Percentiles rank a stretch among this genome's conserved stretches.
These are phyloP conservation scores for Calephelis nemesis DNA, from an alignment of 1,140 invertebrate genomes.

Conservation along the genomic window DNA sequence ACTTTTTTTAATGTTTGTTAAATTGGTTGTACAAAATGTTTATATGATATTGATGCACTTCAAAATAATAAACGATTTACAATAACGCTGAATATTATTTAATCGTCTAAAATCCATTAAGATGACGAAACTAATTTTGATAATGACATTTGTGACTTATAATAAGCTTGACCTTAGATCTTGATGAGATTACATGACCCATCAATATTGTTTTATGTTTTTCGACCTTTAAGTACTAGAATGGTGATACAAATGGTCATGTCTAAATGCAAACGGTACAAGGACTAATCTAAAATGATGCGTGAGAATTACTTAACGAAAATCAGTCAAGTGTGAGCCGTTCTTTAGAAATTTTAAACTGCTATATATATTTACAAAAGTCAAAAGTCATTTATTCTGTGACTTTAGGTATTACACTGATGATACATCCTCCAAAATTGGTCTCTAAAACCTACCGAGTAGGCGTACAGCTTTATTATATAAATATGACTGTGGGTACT, in stretches of 20 bases:
- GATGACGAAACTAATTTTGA: not conserved
- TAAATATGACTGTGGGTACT: no score
- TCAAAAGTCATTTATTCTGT: no score
- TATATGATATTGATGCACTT: no score
- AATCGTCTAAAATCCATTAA: not conserved
- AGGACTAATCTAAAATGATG: constrained; percentile 25
- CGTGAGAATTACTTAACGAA: constrained; percentile 14
- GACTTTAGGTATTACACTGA: no score
- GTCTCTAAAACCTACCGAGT: no score
- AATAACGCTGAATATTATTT: not conserved
- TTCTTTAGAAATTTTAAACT: no score
- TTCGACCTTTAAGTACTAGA: constrained; percentile 1
- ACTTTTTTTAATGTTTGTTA: no score
- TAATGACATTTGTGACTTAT: not conserved
- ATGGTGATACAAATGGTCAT: constrained; percentile 15
- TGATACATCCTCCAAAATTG: no score
- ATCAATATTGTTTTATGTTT: constrained; percentile 10
- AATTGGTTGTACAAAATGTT: no score
- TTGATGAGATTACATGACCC: constrained; percentile 1
- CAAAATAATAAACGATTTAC: not conserved
- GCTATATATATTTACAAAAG: no score
- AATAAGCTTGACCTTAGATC: constrained; percentile 7
- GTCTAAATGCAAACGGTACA: constrained; percentile 25
- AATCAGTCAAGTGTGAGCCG: not conserved
- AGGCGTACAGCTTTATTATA: no score